Base-by-base conservation (phyloP, 2,113 vertebrate genomes). In the Piprites chloris region DNA sequence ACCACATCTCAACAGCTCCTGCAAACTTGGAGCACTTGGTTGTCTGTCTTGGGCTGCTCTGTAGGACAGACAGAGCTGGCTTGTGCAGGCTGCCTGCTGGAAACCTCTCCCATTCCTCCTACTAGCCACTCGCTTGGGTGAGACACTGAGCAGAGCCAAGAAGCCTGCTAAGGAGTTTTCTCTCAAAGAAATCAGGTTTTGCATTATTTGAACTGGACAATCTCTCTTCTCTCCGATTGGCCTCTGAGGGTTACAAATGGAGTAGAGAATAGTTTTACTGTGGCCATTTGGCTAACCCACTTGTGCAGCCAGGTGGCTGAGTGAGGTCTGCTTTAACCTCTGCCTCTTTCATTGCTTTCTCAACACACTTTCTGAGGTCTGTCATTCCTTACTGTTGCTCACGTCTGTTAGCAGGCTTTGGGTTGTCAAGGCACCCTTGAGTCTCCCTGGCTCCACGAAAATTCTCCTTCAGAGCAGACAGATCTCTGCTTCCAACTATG, bases 221-320 rank as follows among this genome's bases (percentile, higher is more conserved):
- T 95, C 53, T 93, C 89, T 92, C 47, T 37, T 93, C 73, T 95
- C 84, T 18, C 53, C 85, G 72, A 89, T 11, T 94, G 74, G 95
- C 87, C 95, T 95, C 93, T 23, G 49, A 94, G 91, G 93, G 74
- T 85, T 96, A 91, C 74, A 94, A 95, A 95, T 67, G 87, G 86
- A 75, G 94, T 89, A 94, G 95, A 95, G 95, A 95, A 95, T 91
- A 95, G 89, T 89, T 97, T 95, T 95, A 91, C 81, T 91, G 93
- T 91, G 91, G 87, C 85, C 89, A 81, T 93, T 96, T 97, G 94
- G 96, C 96, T 96, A 87, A 85, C 84, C 78, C 58, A 33, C 58
- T 94, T 66, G 53, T 76, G 66, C 81, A 96, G 77, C 87, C 95
- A 97, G 93, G 85, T 97, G 95, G 87, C 78, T 95, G 77, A 95